phyloP scores from a whole-genome alignment of 1,140 invertebrate species.

The Saccostrea cuccullata region DNA sequence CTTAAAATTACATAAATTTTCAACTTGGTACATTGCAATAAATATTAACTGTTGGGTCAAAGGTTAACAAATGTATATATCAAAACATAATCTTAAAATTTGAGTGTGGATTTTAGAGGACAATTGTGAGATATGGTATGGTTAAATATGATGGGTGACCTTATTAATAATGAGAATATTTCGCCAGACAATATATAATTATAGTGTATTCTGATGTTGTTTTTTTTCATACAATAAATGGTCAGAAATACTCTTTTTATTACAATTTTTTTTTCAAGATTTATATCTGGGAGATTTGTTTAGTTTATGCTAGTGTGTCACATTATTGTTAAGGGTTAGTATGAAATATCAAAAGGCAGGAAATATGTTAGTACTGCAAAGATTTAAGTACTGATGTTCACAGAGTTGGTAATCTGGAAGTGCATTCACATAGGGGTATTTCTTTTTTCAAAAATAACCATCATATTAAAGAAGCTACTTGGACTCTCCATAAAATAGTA shows the following conservation, averaged over 20 bases:
- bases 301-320: neutral
- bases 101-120: neutral
- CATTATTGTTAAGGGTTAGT: neutral
- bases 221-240: neutral
- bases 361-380: slow-evolving; percentile 2
- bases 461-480: too few relatives aligned
- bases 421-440: neutral
- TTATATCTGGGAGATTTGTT: neutral
- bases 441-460: neutral
- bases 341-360: neutral
- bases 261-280: neutral
- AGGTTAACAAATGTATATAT: neutral
- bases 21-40: neutral
- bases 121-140: neutral
- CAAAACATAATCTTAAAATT: neutral
- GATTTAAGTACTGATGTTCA: neutral
- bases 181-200: neutral
- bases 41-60: neutral
- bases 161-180: neutral
- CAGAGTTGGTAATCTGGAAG: neutral
- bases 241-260: neutral
- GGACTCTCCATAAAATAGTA: neutral
- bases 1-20: neutral
- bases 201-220: neutral
- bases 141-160: neutral